phyloP scores from a whole-genome alignment of 2,113 vertebrate species.

The Propithecus coquereli region DNA sequence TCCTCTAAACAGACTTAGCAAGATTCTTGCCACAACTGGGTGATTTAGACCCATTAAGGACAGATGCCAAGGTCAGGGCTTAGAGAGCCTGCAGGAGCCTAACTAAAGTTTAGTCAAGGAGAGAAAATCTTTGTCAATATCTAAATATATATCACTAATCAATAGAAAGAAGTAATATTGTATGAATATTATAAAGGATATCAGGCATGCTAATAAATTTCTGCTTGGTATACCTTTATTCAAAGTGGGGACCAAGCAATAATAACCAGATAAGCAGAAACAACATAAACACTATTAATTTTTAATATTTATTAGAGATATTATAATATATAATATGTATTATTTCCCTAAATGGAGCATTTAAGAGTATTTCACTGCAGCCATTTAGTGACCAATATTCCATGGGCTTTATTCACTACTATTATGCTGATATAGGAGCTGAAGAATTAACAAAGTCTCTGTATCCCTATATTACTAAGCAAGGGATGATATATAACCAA shows the following conservation, averaged over 20 bases:
- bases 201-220: not conserved
- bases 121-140: not conserved
- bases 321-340: not conserved
- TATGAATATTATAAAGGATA: not conserved
- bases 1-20: not conserved
- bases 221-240: not conserved
- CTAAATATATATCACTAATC: not conserved
- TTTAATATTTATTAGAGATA: not conserved
- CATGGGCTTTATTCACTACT: not conserved
- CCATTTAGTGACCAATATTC: not conserved
- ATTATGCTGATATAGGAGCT: not conserved
- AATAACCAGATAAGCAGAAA: constrained; percentile 13
- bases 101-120: not conserved
- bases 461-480: not conserved
- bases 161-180: not conserved
- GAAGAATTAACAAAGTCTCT: not conserved
- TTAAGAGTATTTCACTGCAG: not conserved
- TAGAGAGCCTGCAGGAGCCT: not conserved
- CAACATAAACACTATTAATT: not conserved
- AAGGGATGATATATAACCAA: not conserved
- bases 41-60: not conserved
- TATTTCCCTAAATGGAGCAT: not conserved
- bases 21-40: not conserved
- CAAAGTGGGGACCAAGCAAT: not conserved
- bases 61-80: not conserved